Conservation (phyloP, 2,113 vertebrate genomes). For the Dipodomys spectabilis region DNA sequence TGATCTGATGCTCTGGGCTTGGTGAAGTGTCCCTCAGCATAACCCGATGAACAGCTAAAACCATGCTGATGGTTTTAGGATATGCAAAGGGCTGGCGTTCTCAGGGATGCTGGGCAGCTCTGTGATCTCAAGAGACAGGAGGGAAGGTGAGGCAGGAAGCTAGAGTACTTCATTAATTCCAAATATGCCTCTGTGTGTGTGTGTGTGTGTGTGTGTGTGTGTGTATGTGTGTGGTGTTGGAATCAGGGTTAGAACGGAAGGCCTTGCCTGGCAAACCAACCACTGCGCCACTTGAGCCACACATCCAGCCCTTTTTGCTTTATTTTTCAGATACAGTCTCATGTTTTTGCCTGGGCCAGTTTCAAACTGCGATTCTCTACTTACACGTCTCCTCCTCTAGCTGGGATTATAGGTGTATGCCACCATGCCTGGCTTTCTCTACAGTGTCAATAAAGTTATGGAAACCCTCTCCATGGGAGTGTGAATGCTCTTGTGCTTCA, state of each 20-base stretch:
- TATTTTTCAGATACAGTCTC: too few relatives aligned
- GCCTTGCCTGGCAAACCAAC: too few relatives aligned
- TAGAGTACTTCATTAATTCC: too few relatives aligned
- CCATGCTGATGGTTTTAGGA: not conserved
- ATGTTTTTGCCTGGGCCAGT: too few relatives aligned
- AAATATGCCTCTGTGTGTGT: not conserved
- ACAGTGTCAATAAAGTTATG: not conserved
- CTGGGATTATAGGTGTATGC: too few relatives aligned
- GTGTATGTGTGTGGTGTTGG: too few relatives aligned
- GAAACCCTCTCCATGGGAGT: not conserved
- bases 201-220: too few relatives aligned
- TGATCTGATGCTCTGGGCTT: not conserved
- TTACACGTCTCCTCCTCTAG: too few relatives aligned
- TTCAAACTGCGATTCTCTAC: too few relatives aligned
- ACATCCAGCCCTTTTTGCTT: too few relatives aligned
- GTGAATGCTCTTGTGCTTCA: not conserved
- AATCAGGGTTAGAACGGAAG: too few relatives aligned
- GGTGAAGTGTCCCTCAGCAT: not conserved
- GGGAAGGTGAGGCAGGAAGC: not conserved
- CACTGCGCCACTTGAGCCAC: too few relatives aligned
- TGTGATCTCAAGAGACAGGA: accelerated
- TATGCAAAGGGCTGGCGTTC: not conserved
- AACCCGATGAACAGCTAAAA: not conserved
- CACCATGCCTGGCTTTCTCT: not conserved
- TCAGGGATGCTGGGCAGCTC: accelerated